Base-by-base conservation (phyloP, 2,888 invertebrate species). In the Eupithecia exiguata region DNA sequence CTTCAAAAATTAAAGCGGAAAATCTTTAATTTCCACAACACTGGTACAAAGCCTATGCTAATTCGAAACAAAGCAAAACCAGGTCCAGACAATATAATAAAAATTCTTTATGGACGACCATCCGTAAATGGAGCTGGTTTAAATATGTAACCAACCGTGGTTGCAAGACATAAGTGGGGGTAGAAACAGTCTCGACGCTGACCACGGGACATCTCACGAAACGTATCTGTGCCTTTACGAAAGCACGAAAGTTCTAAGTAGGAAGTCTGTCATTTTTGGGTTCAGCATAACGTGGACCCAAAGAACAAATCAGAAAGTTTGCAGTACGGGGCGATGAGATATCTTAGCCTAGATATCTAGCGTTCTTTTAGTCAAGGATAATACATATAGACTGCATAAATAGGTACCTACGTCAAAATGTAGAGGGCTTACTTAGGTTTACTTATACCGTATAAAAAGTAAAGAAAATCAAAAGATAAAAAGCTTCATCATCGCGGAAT, bases 171-270 rank as follows among this genome's bases (percentile, higher is more conserved):
- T 75, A 85, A 53, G 86, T 89, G 91, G 91, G 89, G 87, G 87
- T 79, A 79, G 80, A 74, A 77, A 80, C 81, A 77, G 78, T 80
- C 81, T 81, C 82, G 81, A 82, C 82, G 84, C 84, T 10, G 63
- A 36, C 38, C 63, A 80, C 80, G 90, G 90, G 88, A 85, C 85
- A 87, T 80, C 91, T 87, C 90, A 93, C 92, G 92, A 93, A 93
- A 92, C 88, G 84, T 86, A 87, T 88, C 85, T 89, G 83, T 84
- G 82, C 84, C 84, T 88, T 87, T 87, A 84, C 87, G 87, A 91
- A 91, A 92, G 89, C 77, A 85, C 89, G 88, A 92, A 92, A 92
- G 87, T 91, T 92, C 92, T 92, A 91, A 90, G 86, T 89, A 89
- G 89, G 89, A 90, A 92, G 89, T 90, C 78, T 79, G 79, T 81